Base-by-base conservation (phyloP, 35 echinoderm and acorn worm species). In the Anneissia japonica region DNA sequence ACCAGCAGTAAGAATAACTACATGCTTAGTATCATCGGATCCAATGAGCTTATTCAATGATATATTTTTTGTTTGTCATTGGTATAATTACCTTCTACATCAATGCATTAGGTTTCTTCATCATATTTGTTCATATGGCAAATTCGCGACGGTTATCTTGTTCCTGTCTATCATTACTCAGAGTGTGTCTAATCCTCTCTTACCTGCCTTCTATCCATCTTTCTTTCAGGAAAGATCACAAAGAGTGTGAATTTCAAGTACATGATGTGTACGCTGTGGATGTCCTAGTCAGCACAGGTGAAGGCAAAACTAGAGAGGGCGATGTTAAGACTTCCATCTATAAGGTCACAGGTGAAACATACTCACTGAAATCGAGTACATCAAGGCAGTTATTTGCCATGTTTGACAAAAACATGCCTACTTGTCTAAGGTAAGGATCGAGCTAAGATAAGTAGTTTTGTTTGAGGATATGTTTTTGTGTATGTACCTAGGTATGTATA, bases 181-280 rank as follows among this genome's bases (percentile, higher is more conserved):
- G n/a, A n/a, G n/a, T n/a, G n/a, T n/a, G n/a, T n/a, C n/a, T n/a
- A n/a, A n/a, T n/a, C n/a, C n/a, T n/a, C n/a, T n/a, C n/a, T n/a
- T n/a, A n/a, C n/a, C n/a, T n/a, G n/a, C n/a, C n/a, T n/a, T n/a
- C n/a, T n/a, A n/a, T n/a, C n/a, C n/a, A n/a, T n/a, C 3, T 10
- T 30, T 80, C 30, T 37, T 33, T 14, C 43, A 97, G 95, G 45
- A 89, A 88, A 83, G 95, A 97, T 43, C 95, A 97, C 82, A 79
- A 90, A 32, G 88, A 43, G 33, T 97, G 91, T 38, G 84, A 64
- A 28, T 87, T 97, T 87, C 88, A 91, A 37, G 85, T 93, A 4
- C 88, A 97, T 79, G 95, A 97, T 78, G 95, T 93, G 28, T 97
- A 97, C 45, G 95, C 95, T 35, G 81, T 94, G 6, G 96, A 99